Base-by-base conservation (phyloP, 2,797 vertebrate genomes). In the Pseudochirops corinnae region DNA sequence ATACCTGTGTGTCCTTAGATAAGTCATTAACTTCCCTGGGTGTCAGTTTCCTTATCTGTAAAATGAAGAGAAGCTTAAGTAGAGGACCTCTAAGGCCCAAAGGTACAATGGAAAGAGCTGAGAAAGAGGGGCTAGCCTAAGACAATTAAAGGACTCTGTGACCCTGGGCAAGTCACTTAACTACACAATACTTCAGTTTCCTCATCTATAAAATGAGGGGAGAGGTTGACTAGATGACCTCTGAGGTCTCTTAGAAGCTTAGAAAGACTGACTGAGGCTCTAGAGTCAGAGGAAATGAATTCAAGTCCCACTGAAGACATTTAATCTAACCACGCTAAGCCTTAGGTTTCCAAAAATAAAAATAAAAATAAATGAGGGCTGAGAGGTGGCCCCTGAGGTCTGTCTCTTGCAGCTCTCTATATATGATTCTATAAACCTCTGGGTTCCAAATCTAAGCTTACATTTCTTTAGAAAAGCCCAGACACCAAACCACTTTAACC, bases 401-500 rank as follows among this genome's bases (percentile, higher is more conserved):
- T 82, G 1, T 74, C 39, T 82, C 18, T 50, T 46, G 7, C 9
- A 87, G 39, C 21, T 87, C 24, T 87, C 26, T 21, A 10, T 87
- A 46, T 26, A 50, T 46, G 39, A 87, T 50, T 46, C 39, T 50
- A 46, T 26, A 9, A 87, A 50, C 39, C 1, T 87, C 50, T 87
- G 1, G 2, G 21, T 87, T 50, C 74, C 39, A 50, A 82, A 87
- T 26, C 24, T 46, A 87, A 87, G 39, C 29, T 82, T 82, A 82
- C 10, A 9, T 87, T 87, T 24, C 74, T 46, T 46, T 50, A 0
- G 24, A 26, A 87, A 50, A 50, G 74, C 21, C 39, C 28, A 87
- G 21, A 46, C 21, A 87, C 21, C 24, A 50, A 87, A 87, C 55
- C 91, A 50, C 87, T 94, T 92, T 93, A 55, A 96, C 93, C 5